Base-by-base conservation (phyloP, 2,888 invertebrate genomes). In the Liodrosophila aerea region DNA sequence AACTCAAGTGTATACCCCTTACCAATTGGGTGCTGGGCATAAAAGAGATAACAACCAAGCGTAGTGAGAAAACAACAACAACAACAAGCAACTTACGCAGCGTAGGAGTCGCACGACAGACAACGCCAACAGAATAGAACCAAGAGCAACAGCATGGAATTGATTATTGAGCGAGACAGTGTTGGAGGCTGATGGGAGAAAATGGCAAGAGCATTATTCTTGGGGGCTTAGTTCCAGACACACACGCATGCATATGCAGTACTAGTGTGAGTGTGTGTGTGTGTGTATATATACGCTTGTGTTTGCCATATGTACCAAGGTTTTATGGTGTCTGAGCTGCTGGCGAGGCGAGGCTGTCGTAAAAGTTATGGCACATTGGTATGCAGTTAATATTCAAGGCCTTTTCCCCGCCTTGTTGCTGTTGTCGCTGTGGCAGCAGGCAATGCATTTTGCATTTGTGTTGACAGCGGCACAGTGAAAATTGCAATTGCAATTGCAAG, bases 321-420 rank as follows among this genome's bases (percentile, higher is more conserved):
- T 52, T 44, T 37, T 27, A 30, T 54, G 39, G 37, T 43, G 18
- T 37, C 39, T 37, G 12, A 54, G 46, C 30, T 47, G 18, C 39
- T 34, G 44, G 33, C 22, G 36, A 34, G 44, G 33, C 22, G 36
- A 34, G 50, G 41, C 53, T 59, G 66, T 29, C 33, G 44, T 52
- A 56, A 53, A 73, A 76, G 64, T 68, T 76, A 69, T 73, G 53
- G 53, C 74, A 64, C 61, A 76, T 77, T 39, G 61, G 77, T 56
- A 64, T 64, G 60, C 47, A 77, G 73, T 68, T 73, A 64, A 77
- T 68, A 77, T 77, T 73, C 74, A 77, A 68, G 74, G 64, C 69
- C 56, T 54, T 46, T 59, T 22, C 22, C 15, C 54, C 50, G 37
- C 47, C 52, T 52, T 43, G 45, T 41, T 44, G 53, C 64, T 63